phyloP scores from a whole-genome alignment of 2,888 invertebrate genomes.

The Chloroclysta siterata region DNA sequence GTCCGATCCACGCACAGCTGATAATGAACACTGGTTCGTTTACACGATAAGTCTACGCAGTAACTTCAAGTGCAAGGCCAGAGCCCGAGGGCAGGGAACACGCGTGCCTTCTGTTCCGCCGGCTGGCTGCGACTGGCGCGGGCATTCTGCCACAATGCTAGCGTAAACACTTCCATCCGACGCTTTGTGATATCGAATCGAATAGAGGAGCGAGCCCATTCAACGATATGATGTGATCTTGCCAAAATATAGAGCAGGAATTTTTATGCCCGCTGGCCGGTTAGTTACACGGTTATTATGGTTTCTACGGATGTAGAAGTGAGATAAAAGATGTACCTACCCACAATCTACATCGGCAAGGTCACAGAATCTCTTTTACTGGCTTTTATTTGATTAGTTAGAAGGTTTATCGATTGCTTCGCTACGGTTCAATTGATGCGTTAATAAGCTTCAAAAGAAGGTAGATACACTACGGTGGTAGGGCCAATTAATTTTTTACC shows the following conservation, averaged over 20 bases:
- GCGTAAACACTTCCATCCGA: slow-evolving; percentile 51
- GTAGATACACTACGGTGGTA: too few species aligned
- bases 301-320: slow-evolving; percentile 8
- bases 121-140: slow-evolving; percentile 39
- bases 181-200: slow-evolving; percentile 36
- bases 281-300: slow-evolving; percentile 19
- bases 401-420: slow-evolving; percentile 1
- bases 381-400: slow-evolving; percentile 6
- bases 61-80: slow-evolving; percentile 55
- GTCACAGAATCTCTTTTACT: slow-evolving; percentile 4
- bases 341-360: slow-evolving; percentile 4
- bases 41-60: slow-evolving; percentile 42
- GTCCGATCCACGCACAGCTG: slow-evolving; percentile 46
- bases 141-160: slow-evolving; percentile 51
- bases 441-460: background rate
- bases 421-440: background rate
- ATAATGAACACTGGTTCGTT: slow-evolving; percentile 32
- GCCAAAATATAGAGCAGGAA: slow-evolving; percentile 29
- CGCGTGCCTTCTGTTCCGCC: slow-evolving; percentile 23
- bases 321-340: slow-evolving; percentile 16
- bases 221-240: slow-evolving; percentile 21
- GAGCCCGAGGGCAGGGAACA: slow-evolving; percentile 13
- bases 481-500: too few species aligned
- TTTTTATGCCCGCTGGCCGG: slow-evolving; percentile 16
- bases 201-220: slow-evolving; percentile 23